Evolutionary conservation across 1,140 invertebrate species (phyloP), one percentile per base, ranked within the genome.

Genomic region (Eubasilissa regina): DNA sequence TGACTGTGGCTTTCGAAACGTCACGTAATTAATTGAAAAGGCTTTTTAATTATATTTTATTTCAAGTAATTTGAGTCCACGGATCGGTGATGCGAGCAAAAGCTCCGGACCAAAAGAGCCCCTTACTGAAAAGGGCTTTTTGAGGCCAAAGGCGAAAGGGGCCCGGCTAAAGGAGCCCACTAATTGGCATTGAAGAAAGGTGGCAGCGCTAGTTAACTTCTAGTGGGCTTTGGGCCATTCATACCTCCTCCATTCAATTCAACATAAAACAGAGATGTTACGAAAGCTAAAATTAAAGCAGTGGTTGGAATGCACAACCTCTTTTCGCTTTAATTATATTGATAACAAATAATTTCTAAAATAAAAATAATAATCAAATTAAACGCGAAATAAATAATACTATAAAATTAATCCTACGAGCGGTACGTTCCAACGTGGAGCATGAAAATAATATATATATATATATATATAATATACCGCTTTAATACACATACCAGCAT

Each of bases 151-250:
- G 68, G 45, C 7, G 17, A 53, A 72, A 74, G 53, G 13, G 56
- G 53, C 51, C 70, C 53, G 17, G 70, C 25, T 66, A 70, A 48
- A 82, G 81, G 64, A 75, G 76, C 81, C 81, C 81, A 82, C 81
- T 82, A 82, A 82, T 82, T 82, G 81, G 78, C 81, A 82, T 82
- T 82, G 78, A 82, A 78, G 80, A 80, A 82, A 82, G 81, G 81
- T 75, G 81, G 58, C 78, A 56, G 68, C 78, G 81, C 81, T 80
- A 77, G 78, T 80, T 78, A 75, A 75, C 48, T 62, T 82, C 47
- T 78, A 82, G 81, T 80, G 72, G 81, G 12, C 64, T 76, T 64
- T 66, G 19, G 56, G 53, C 44, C 78, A 58, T 76, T 77, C 75
- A 66, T 12, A 43, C 13, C 4, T 19, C 60, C 44, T 47, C 75